Conservation (phyloP, 2,888 invertebrate genomes). For the Tiphia femorata region DNA sequence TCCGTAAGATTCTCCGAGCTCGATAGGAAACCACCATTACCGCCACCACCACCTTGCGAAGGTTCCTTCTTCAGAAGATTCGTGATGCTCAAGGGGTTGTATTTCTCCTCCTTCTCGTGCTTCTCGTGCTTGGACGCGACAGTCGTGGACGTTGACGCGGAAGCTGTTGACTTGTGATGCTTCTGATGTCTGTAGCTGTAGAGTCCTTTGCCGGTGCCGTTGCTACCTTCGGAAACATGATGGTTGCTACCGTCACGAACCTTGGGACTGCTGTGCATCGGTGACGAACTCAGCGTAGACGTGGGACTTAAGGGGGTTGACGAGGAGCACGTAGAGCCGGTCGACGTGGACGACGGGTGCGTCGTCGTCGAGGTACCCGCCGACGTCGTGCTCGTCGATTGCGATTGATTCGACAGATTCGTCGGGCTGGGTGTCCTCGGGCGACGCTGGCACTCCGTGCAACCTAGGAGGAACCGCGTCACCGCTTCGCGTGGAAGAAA, state of each 20-base stretch:
- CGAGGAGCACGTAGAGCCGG: conserved; percentile 22
- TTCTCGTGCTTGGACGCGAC: conserved; percentile 47
- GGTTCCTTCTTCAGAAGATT: conserved; percentile 66
- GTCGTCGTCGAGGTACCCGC: conserved; percentile 37
- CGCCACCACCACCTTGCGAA: conserved; percentile 26
- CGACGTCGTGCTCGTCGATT: conserved; percentile 40
- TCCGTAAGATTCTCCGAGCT: conserved; percentile 66
- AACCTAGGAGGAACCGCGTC: conserved; percentile 94
- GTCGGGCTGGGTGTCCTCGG: conserved; percentile 76
- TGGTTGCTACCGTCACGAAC: conserved; percentile 55
- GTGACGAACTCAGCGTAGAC: conserved; percentile 35
- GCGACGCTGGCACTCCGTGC: conserved; percentile 91
- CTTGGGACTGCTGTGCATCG: conserved; percentile 53
- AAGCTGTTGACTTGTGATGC: conserved; percentile 34
- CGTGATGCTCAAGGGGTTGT: conserved; percentile 66
- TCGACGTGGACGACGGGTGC: conserved; percentile 36
- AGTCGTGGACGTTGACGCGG: background rate
- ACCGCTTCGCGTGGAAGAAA: conserved; percentile 96
- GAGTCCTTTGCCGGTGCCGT: conserved; percentile 58
- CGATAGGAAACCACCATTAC: conserved; percentile 47
- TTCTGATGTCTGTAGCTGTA: conserved; percentile 59
- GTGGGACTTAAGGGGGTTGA: conserved; percentile 51
- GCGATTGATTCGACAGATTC: conserved; percentile 66
- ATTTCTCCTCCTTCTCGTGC: conserved; percentile 59
- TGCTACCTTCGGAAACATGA: conserved; percentile 36